phyloP scores from a whole-genome alignment of 2,797 vertebrate genomes.

The Sebastes taczanowskii region DNA sequence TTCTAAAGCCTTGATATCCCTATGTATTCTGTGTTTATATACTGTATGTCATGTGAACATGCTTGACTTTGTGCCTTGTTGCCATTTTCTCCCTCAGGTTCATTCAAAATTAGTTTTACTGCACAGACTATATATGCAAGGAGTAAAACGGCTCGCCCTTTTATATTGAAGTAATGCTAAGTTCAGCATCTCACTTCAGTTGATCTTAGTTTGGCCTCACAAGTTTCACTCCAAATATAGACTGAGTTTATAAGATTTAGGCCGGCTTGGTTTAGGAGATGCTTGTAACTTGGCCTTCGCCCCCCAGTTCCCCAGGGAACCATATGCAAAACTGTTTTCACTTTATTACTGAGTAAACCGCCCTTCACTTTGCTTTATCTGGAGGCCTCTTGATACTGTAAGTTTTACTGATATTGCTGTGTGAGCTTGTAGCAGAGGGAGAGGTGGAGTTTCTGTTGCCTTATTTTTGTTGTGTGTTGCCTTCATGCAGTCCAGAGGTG shows the following conservation, averaged over 20 bases:
- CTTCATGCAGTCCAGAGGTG: constrained; percentile 71
- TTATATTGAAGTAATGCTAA: constrained; percentile 42
- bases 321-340: constrained; percentile 63
- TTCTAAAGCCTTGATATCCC: constrained; percentile 53
- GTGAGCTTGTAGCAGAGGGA: constrained; percentile 38
- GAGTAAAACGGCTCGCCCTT: constrained; percentile 36
- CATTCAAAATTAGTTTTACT: constrained; percentile 38
- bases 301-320: constrained; percentile 18
- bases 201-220: constrained; percentile 11
- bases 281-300: constrained; percentile 56
- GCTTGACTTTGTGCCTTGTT: constrained; percentile 69
- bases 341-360: constrained; percentile 33
- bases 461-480: constrained; percentile 69
- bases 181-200: constrained; percentile 27
- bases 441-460: constrained; percentile 44
- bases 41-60: constrained; percentile 59
- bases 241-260: neutral
- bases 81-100: constrained; percentile 77
- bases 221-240: constrained; percentile 12
- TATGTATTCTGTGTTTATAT: constrained; percentile 51
- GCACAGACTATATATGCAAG: constrained; percentile 61
- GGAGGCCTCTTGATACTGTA: constrained; percentile 34
- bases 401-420: constrained; percentile 58
- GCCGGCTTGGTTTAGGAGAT: constrained; percentile 2
- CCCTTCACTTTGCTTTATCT: constrained; percentile 31